Base-by-base conservation (phyloP, 2,888 invertebrate species). In the Ormyrus rosae region DNA sequence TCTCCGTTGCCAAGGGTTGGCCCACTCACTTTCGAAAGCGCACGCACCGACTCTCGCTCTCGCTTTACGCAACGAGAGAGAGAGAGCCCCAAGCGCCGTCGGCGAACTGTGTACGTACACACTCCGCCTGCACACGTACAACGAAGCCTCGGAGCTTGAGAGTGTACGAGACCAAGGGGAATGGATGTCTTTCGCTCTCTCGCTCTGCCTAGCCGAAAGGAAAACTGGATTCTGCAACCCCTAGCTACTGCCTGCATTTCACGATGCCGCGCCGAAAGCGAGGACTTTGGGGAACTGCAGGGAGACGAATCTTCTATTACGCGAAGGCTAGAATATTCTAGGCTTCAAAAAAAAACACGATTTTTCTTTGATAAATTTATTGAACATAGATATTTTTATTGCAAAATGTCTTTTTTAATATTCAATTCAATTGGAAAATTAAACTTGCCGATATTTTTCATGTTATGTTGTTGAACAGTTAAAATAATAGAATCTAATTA, bases 1-100 rank as follows among this genome's bases (percentile, higher is more conserved):
- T 90, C 89, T 86, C 88, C 84, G 86, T 85, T 86, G 86, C 87
- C 84, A 86, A 85, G 84, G 84, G 84, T 85, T 83, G 82, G 83
- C 83, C 83, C 83, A 83, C 84, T 81, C 86, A 84, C 84, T 86
- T 85, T 85, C 84, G 84, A 85, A 85, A 85, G 85, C 85, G 82
- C 84, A 83, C 83, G 80, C 86, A 81, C 55, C 78, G 68, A 74
- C 80, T 65, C 80, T 74, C 61, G 13, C 70, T 76, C 55, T 64
- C 60, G 55, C 46, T 4, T 61, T 68, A 8, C 11, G 55, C 34
- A 5, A 53, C 8, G 13, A 10, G 34, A 34, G 34, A 34, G 34
- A 34, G 34, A 34, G 34, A 34, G 34, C 34, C 73, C 1, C 56
- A 48, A 48, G 11, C 48, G 48, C 70, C 4, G 34, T 34, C 34